phyloP scores from a whole-genome alignment of 2,888 invertebrate genomes.

The Noctua comes region DNA sequence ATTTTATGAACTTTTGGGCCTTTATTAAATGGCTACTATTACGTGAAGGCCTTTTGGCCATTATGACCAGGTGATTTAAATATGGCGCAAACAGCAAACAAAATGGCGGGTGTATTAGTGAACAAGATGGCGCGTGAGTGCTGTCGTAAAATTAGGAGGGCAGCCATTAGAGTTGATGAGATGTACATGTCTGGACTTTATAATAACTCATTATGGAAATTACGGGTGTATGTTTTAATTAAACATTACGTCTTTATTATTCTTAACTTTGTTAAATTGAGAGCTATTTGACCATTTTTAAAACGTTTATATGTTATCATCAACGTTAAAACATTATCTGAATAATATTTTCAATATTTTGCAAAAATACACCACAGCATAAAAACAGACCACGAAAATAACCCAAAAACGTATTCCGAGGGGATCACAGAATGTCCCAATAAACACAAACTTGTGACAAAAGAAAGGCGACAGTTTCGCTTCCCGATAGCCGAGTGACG shows the following conservation, averaged over 20 bases:
- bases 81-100: conserved; percentile 54
- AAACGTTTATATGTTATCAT: background rate
- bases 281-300: background rate
- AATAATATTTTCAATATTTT: background rate
- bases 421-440: conserved; percentile 37
- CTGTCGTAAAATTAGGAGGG: conserved; percentile 47
- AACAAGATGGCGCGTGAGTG: conserved; percentile 50
- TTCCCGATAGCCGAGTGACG: conserved; percentile 50
- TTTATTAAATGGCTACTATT: conserved; percentile 56
- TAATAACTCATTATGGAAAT: conserved; percentile 58
- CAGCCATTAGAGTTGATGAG: conserved; percentile 54
- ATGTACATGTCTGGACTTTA: conserved; percentile 50
- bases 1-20: conserved; percentile 59
- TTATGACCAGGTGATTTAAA: conserved; percentile 62
- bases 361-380: conserved; percentile 8
- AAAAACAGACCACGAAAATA: conserved; percentile 18
- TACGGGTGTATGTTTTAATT: conserved; percentile 41
- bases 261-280: conserved; percentile 3
- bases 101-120: conserved; percentile 55
- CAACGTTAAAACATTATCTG: background rate
- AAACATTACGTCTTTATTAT: conserved; percentile 40
- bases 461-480: conserved; percentile 50
- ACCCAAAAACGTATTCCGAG: conserved; percentile 33
- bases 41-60: conserved; percentile 36
- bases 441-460: conserved; percentile 64